phyloP scores from a whole-genome alignment of 1,140 invertebrate species.

The Pachypeltis micranthus region DNA sequence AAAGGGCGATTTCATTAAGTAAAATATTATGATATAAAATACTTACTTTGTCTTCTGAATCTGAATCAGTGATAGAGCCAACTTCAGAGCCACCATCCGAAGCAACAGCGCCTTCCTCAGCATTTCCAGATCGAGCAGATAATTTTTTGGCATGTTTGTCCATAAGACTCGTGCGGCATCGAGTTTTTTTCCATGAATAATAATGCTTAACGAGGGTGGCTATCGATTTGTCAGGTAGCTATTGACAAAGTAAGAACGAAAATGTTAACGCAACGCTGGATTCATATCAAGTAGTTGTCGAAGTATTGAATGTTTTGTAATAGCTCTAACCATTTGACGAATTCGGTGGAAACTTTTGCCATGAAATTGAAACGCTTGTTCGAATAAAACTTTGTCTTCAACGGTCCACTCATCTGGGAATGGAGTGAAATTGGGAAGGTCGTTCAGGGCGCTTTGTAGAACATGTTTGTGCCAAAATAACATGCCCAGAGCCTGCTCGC shows the following conservation, averaged over 20 bases:
- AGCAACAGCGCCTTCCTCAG: constrained; percentile 41
- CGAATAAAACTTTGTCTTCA: constrained; percentile 95
- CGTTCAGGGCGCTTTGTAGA: constrained; percentile 77
- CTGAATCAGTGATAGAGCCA: constrained; percentile 73
- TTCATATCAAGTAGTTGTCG: neutral
- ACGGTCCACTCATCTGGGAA: constrained; percentile 97
- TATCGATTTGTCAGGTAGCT: constrained; percentile 94
- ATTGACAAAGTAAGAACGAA: too few relatives aligned
- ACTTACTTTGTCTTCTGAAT: constrained; percentile 83
- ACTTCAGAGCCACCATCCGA: constrained; percentile 61
- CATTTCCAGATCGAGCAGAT: constrained; percentile 39
- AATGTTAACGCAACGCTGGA: constrained; percentile 26
- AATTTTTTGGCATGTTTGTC: constrained; percentile 71
- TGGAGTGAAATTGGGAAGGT: constrained; percentile 92
- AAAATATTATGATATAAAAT: too few relatives aligned
- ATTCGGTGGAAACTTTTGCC: constrained; percentile 97
- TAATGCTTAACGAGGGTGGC: constrained; percentile 94
- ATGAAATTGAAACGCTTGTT: constrained; percentile 96
- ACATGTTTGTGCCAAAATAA: constrained; percentile 97
- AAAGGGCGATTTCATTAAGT: too few relatives aligned
- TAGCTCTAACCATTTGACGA: constrained; percentile 83
- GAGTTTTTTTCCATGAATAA: constrained; percentile 95
- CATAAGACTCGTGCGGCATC: constrained; percentile 84
- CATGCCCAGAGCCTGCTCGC: constrained; percentile 94
- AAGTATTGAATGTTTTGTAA: neutral